Evolutionary conservation across 2,888 invertebrate species (phyloP).

Genomic region (Eristalinus sepulchralis): DNA sequence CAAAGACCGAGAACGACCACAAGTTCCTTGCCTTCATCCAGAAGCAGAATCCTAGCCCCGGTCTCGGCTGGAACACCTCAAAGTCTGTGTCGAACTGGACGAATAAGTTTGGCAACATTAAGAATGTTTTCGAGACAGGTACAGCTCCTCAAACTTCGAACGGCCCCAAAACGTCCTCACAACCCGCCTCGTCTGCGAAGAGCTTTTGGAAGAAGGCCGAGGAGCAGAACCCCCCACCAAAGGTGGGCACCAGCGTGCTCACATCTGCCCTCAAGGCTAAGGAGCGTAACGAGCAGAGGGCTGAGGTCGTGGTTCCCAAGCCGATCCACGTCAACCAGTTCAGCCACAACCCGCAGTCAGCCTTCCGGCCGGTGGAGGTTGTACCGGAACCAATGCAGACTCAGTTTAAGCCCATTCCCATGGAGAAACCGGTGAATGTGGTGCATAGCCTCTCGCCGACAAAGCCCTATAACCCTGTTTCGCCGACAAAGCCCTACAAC

Average conservation of each 20-base stretch:
- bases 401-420: slow-evolving; percentile 76
- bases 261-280: slow-evolving; percentile 79
- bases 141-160: slow-evolving; percentile 77
- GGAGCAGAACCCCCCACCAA: slow-evolving; percentile 46
- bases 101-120: slow-evolving; percentile 91
- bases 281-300: slow-evolving; percentile 72
- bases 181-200: slow-evolving; percentile 60
- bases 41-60: slow-evolving; percentile 84
- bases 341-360: slow-evolving; percentile 89
- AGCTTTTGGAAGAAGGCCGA: slow-evolving; percentile 72
- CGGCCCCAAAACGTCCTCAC: slow-evolving; percentile 72
- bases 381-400: slow-evolving; percentile 73
- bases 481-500: not conserved
- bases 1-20: slow-evolving; percentile 92
- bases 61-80: slow-evolving; percentile 78
- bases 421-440: slow-evolving; percentile 46
- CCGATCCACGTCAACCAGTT: slow-evolving; percentile 86
- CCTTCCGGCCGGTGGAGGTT: slow-evolving; percentile 84
- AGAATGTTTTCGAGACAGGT: slow-evolving; percentile 87
- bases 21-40: slow-evolving; percentile 92
- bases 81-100: slow-evolving; percentile 87
- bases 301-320: slow-evolving; percentile 76
- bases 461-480: slow-evolving; percentile 42
- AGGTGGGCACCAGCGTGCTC: slow-evolving; percentile 42
- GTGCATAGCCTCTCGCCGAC: slow-evolving; percentile 73